phyloP scores from a whole-genome alignment of 2,113 vertebrate genomes.

The Argyrosomus japonicus region DNA sequence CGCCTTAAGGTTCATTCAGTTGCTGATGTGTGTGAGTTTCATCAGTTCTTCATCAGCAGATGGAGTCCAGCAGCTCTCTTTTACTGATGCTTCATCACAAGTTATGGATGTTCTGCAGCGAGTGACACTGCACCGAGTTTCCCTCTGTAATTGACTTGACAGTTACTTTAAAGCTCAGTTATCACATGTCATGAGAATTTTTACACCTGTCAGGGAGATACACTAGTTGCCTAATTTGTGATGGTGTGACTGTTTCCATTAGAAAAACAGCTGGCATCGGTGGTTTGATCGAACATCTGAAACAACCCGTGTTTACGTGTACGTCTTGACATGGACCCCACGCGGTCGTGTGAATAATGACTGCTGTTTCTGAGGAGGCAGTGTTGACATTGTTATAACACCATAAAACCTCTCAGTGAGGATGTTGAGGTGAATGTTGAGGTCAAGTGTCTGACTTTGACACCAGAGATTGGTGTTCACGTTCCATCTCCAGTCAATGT shows the following conservation, averaged over 20 bases:
- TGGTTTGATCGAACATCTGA: not conserved
- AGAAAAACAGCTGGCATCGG: not conserved
- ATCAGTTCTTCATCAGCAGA: not conserved
- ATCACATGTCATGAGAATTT: slow-evolving; percentile 38
- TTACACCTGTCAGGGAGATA: slow-evolving; percentile 41
- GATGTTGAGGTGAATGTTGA: not conserved
- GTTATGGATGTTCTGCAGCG: not conserved
- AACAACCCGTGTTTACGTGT: not conserved
- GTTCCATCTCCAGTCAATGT: not conserved
- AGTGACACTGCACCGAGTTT: not conserved
- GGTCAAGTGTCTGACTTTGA: not conserved
- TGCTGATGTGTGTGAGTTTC: not conserved
- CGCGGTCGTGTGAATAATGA: not conserved
- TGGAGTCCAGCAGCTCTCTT: not conserved
- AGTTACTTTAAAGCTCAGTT: slow-evolving; percentile 31
- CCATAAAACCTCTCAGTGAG: not conserved
- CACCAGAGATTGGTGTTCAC: not conserved
- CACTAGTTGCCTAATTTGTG: not conserved
- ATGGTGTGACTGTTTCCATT: slow-evolving; percentile 6
- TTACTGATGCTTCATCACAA: not conserved
- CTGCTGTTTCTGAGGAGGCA: not conserved
- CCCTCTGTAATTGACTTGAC: slow-evolving; percentile 47
- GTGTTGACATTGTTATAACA: not conserved
- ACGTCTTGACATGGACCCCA: not conserved
- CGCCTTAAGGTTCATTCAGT: not conserved